phyloP scores from a whole-genome alignment of 2,113 vertebrate species.

The Python bivittatus region DNA sequence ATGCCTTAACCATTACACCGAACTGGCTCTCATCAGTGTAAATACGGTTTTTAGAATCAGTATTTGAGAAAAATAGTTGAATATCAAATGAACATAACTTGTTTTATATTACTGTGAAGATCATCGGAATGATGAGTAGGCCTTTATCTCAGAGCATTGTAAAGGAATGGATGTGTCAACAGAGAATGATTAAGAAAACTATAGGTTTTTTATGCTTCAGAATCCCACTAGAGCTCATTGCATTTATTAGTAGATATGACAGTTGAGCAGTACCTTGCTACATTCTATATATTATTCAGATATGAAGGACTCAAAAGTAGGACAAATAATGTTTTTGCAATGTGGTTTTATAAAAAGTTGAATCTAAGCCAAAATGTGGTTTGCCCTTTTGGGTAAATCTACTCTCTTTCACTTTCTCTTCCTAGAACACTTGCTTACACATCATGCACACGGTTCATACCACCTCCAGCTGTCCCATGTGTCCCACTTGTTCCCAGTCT shows the following conservation, averaged over 20 bases:
- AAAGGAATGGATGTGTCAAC: conserved; percentile 14
- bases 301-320: not conserved
- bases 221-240: not conserved
- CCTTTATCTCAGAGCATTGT: conserved; percentile 18
- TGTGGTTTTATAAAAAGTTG: not conserved
- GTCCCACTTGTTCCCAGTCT: too few relatives aligned
- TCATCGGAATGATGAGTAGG: not conserved
- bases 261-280: not conserved
- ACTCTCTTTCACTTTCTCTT: too few relatives aligned
- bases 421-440: too few relatives aligned
- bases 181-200: not conserved
- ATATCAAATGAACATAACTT: conserved; percentile 19
- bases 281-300: not conserved
- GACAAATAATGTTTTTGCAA: not conserved
- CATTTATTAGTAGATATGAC: not conserved
- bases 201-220: not conserved
- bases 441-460: too few relatives aligned
- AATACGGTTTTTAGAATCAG: not conserved
- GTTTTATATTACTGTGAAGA: not conserved
- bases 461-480: too few relatives aligned
- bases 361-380: too few relatives aligned
- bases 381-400: too few relatives aligned
- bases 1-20: too few relatives aligned
- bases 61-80: not conserved
- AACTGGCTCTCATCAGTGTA: not conserved